Conservation (phyloP, 2,113 vertebrate genomes). For the Leuciscus idus region DNA sequence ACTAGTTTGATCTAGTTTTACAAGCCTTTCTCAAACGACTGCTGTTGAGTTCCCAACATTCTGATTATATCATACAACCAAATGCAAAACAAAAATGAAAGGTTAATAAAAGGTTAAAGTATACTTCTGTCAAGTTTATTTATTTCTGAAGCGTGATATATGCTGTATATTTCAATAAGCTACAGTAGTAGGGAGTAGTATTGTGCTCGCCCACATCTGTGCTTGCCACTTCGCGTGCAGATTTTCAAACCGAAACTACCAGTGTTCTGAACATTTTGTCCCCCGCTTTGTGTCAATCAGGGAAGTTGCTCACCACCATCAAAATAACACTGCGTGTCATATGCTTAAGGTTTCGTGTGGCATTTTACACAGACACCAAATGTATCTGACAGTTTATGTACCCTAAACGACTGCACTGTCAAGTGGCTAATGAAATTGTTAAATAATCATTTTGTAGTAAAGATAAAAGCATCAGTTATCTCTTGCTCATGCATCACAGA, state of each 20-base stretch:
- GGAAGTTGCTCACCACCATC: constrained; percentile 69
- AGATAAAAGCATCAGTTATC: background rate
- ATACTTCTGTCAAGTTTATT: background rate
- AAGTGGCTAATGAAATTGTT: background rate
- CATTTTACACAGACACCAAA: background rate
- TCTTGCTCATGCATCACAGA: background rate
- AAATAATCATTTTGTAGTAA: background rate
- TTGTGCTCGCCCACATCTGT: constrained; percentile 6
- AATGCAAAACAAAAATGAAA: background rate
- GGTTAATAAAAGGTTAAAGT: background rate
- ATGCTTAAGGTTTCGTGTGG: background rate
- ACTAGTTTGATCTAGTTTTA: constrained; percentile 10
- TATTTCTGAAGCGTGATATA: constrained; percentile 21
- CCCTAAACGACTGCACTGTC: background rate
- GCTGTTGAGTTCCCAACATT: background rate
- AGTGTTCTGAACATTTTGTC: constrained; percentile 70
- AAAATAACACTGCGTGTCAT: constrained; percentile 52
- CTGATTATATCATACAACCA: background rate
- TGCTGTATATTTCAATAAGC: background rate
- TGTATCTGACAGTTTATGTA: background rate
- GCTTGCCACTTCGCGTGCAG: constrained; percentile 15
- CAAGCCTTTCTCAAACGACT: background rate
- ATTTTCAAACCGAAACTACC: constrained; percentile 67
- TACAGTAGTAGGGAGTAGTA: constrained; percentile 45
- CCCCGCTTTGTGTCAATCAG: constrained; percentile 65